Evolutionary conservation across 92 coral and sea anemone genomes (phyloP), one percentile per base, ranked within the genome.

Genomic region (Micromussa lordhowensis): DNA sequence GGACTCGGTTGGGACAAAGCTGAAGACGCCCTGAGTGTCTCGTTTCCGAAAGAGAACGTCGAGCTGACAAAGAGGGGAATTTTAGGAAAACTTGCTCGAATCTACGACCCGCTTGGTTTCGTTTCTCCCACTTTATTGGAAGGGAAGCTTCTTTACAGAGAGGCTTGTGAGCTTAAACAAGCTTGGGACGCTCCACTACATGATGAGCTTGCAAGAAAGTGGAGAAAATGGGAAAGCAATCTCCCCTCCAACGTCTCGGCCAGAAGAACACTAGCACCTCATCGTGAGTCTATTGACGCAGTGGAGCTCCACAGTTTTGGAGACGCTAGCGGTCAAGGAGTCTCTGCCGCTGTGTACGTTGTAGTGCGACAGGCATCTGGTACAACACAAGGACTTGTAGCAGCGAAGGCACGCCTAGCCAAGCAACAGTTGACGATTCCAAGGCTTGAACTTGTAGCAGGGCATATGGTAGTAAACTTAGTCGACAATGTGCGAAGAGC

Each of bases 71-170:
- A 86, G 64, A 54, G 94, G 68, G 89, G 91, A 40, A 80, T 88
- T 24, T 88, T 75, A 5, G 80, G 89, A 63, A 77, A 64, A 15
- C 53, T 88, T 3, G 94, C 94, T 21, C 78, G 70, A 68, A 85
- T 91, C 64, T 88, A 91, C 89, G 88, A 83, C 66, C 91, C 34
- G n/a, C 89, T 91, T 54, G 91, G 91, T 7, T 66, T 88, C 21
- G 86, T 88, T 58, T 91, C 88, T 77, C 91, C 94, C 80, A 53
- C 75, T 70, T 70, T 44, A 70, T 31, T 70, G 36, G 19, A 31
- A 70, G 18, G 11, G 30, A 70, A 70, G 75, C 16, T 70, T 70
- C 36, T 70, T 70, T n/a, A 70, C 15, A 18, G 75, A 70, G 75
- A 31, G 44, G 75, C 75, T 70, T 31, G 75, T 44, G 40, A 70